Evolutionary conservation across 2,113 vertebrate species (phyloP).

Genomic region (Crotalus viridis): DNA sequence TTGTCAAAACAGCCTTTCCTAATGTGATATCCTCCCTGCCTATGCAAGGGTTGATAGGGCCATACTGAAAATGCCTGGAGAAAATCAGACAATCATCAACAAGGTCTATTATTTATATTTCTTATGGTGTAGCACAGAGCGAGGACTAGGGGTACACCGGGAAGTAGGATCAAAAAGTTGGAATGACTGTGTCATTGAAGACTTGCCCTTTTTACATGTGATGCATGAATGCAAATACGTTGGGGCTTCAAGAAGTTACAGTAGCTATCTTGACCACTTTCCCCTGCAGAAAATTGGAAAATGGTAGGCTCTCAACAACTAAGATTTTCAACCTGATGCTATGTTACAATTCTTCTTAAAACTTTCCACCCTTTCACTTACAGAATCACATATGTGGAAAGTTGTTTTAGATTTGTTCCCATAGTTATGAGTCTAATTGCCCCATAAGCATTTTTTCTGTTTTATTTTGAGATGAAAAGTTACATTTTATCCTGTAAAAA

Average conservation of each 20-base stretch:
- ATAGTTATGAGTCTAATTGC: not conserved
- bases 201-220: not conserved
- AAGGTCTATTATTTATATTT: not conserved
- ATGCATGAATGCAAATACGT: not conserved
- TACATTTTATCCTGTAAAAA: not conserved
- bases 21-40: not conserved
- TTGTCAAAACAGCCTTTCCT: not conserved
- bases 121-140: not conserved
- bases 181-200: not conserved
- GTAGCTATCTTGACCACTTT: not conserved
- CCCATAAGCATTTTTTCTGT: not conserved
- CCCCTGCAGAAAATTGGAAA: not conserved
- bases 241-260: not conserved
- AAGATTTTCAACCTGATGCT: not conserved
- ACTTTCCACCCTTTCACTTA: not conserved
- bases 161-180: not conserved
- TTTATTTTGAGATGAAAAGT: not conserved
- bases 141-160: not conserved
- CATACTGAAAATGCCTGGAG: not conserved
- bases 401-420: not conserved
- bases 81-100: not conserved
- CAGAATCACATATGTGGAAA: not conserved
- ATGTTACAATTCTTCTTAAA: not conserved
- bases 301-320: not conserved
- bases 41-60: not conserved